These are phyloP conservation scores for Threskiornis aethiopicus DNA, from an alignment of 2,797 vertebrate species.

Conservation along the genomic window DNA sequence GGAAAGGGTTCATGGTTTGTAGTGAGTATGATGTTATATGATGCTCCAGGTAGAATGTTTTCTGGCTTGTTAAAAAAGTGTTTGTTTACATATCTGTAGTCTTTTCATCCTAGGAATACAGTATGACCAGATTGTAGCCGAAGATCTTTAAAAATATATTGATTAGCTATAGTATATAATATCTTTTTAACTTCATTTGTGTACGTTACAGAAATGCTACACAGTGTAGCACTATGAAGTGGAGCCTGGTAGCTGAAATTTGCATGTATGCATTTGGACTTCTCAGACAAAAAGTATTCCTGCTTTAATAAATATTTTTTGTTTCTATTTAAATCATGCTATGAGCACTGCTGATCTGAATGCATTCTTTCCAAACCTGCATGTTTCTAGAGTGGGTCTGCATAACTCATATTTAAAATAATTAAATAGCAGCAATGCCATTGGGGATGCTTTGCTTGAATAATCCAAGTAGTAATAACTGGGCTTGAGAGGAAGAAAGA, in stretches of 20 bases:
- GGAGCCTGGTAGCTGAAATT: neutral
- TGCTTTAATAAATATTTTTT: neutral
- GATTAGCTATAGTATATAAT: neutral
- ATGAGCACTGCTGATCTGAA: neutral
- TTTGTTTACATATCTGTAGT: neutral
- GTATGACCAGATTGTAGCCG: neutral
- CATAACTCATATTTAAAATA: neutral
- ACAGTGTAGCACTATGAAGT: neutral
- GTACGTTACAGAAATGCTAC: neutral
- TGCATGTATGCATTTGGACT: neutral
- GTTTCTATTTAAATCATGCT: neutral
- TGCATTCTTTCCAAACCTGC: neutral
- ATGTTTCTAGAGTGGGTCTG: neutral
- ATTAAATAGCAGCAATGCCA: neutral
- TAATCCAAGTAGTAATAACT: neutral
- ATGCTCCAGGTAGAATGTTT: neutral
- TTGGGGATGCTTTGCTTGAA: neutral
- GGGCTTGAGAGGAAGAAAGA: neutral
- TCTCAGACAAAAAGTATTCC: neutral
- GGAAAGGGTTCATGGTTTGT: fast-evolving
- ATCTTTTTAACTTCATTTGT: neutral
- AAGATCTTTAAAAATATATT: neutral
- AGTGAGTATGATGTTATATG: fast-evolving
- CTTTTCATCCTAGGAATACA: neutral
- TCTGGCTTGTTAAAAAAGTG: neutral